phyloP scores from a whole-genome alignment of 2,113 vertebrate species.

The Camelus bactrianus region DNA sequence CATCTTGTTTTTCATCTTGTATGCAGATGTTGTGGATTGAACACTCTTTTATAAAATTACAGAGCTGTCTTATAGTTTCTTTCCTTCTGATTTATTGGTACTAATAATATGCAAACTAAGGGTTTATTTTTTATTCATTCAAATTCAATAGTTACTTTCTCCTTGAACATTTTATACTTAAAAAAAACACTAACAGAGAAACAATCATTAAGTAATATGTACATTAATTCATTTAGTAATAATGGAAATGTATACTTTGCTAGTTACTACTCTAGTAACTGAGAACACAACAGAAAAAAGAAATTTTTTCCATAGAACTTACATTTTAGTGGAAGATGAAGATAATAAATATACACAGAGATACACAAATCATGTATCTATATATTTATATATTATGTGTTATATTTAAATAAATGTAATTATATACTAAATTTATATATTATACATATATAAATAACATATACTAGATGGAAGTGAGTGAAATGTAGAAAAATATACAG shows the following conservation, averaged over 20 bases:
- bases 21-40: not conserved
- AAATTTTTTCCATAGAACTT: not conserved
- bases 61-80: not conserved
- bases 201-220: not conserved
- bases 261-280: not conserved
- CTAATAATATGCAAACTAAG: not conserved
- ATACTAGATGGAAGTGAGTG: not conserved
- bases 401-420: not conserved
- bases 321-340: not conserved
- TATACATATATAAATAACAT: not conserved
- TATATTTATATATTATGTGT: not conserved
- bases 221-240: not conserved
- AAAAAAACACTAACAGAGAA: not conserved
- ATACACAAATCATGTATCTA: not conserved
- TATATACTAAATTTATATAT: not conserved
- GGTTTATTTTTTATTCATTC: not conserved
- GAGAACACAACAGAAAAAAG: not conserved
- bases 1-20: not conserved
- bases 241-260: not conserved
- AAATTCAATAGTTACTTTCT: constrained; percentile 22
- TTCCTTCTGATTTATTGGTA: not conserved
- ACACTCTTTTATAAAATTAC: not conserved
- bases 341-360: not conserved
- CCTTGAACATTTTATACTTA: not conserved
- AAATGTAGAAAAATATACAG: not conserved